Conservation (phyloP, 1,140 invertebrate genomes). For the Drosophila kurseongensis region DNA sequence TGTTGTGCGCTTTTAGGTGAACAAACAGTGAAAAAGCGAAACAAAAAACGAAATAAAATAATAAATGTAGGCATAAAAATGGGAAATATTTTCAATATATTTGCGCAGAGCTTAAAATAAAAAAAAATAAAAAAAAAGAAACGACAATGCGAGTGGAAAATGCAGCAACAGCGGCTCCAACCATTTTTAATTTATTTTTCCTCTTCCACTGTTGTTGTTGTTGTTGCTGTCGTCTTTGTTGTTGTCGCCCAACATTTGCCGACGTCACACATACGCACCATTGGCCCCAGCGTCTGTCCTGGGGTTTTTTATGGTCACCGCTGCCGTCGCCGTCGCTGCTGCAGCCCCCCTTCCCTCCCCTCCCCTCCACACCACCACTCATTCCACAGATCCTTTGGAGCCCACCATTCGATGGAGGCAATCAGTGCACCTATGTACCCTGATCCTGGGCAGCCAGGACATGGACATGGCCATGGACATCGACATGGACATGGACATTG, state of each 20-base stretch:
- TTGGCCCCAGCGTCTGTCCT: slow-evolving; percentile 40
- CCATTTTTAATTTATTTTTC: slow-evolving; percentile 67
- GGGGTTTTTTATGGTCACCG: slow-evolving; percentile 47
- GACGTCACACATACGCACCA: slow-evolving; percentile 64
- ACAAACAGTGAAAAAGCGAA: slow-evolving; percentile 52
- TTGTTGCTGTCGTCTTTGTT: slow-evolving; percentile 6
- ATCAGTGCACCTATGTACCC: slow-evolving; percentile 78
- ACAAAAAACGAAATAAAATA: slow-evolving; percentile 59
- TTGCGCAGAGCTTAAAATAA: slow-evolving; percentile 46
- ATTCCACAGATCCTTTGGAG: not conserved
- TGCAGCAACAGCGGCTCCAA: slow-evolving; percentile 49
- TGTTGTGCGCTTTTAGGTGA: slow-evolving; percentile 77
- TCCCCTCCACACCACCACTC: not conserved
- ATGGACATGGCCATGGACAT: not conserved
- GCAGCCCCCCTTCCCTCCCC: not conserved
- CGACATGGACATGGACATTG: slow-evolving; percentile 23
- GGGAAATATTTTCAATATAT: slow-evolving; percentile 61
- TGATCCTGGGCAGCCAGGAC: slow-evolving; percentile 45
- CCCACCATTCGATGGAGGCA: slow-evolving; percentile 43
- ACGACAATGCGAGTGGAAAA: slow-evolving; percentile 49
- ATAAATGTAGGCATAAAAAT: slow-evolving; percentile 51
- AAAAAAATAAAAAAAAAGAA: slow-evolving; percentile 40
- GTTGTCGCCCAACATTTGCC: slow-evolving; percentile 51
- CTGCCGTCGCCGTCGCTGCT: slow-evolving; percentile 16
- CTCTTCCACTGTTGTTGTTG: slow-evolving; percentile 10